A percentile compares a stretch with the other conserved stretches of the same genome.
Evolutionary conservation across 2,113 vertebrate genomes (phyloP).

Genomic region (Lamprologus speciosus): DNA sequence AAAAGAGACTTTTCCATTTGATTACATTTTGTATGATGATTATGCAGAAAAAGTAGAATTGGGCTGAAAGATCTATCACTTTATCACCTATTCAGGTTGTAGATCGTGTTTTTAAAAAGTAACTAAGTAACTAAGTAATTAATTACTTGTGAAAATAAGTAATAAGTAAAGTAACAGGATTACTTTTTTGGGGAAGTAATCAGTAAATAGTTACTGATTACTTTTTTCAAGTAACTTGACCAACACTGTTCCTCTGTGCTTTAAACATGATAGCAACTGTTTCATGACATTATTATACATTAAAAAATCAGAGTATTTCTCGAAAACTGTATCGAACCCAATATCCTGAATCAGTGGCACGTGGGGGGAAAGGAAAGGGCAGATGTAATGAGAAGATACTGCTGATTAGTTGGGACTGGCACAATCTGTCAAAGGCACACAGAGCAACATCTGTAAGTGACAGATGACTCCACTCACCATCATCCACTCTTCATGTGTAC

Average conservation of each 20-base stretch:
- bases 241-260: neutral
- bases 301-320: neutral
- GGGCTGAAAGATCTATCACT: no score
- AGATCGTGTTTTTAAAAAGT: no score
- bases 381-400: neutral
- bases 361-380: neutral
- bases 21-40: no score
- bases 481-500: neutral
- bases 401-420: neutral
- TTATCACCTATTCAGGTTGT: no score
- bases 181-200: no score
- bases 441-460: neutral
- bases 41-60: no score
- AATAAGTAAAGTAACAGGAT: no score
- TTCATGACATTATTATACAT: neutral
- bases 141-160: no score
- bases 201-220: no score
- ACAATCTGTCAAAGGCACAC: neutral
- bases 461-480: conserved; percentile 22
- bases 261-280: neutral
- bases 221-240: no score
- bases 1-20: no score
- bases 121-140: no score
- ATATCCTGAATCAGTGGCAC: neutral
- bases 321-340: accelerated